Percentiles rank a stretch among this genome's conserved stretches.
These are phyloP conservation scores for Gandaritis pyraliata DNA, from an alignment of 2,888 invertebrate species.

Conservation along the genomic window DNA sequence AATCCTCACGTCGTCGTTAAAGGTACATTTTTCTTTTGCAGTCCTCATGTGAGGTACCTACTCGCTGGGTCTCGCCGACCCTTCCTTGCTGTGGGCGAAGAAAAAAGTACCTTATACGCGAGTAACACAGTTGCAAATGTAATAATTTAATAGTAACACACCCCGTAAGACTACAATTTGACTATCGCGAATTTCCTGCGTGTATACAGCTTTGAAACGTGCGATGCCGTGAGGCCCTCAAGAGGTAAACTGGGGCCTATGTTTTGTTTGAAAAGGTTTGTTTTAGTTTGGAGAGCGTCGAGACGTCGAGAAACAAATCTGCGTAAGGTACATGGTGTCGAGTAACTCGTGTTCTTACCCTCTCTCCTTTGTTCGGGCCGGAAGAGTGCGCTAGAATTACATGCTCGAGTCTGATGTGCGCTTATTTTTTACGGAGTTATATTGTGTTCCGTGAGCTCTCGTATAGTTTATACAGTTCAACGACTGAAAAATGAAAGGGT, in stretches of 20 bases:
- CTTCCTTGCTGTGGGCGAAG: conserved; percentile 64
- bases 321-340: conserved; percentile 83
- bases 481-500: conserved; percentile 79
- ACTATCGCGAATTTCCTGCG: conserved; percentile 84
- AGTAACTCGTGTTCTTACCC: conserved; percentile 85
- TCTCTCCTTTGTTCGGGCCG: conserved; percentile 83
- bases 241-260: conserved; percentile 63
- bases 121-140: conserved; percentile 79
- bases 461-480: conserved; percentile 82
- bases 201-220: conserved; percentile 66
- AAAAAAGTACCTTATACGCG: conserved; percentile 75
- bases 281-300: conserved; percentile 57
- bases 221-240: conserved; percentile 54
- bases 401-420: conserved; percentile 84
- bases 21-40: conserved; percentile 84
- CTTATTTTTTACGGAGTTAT: conserved; percentile 84
- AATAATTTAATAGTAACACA: conserved; percentile 79
- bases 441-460: conserved; percentile 77
- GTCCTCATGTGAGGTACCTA: conserved; percentile 73
- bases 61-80: conserved; percentile 75
- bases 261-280: conserved; percentile 61
- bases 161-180: conserved; percentile 84
- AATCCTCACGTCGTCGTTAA: conserved; percentile 81
- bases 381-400: conserved; percentile 85
- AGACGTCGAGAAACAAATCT: conserved; percentile 81